Evolutionary conservation across 2,797 vertebrate genomes (phyloP).

Genomic region (Karalla daura): DNA sequence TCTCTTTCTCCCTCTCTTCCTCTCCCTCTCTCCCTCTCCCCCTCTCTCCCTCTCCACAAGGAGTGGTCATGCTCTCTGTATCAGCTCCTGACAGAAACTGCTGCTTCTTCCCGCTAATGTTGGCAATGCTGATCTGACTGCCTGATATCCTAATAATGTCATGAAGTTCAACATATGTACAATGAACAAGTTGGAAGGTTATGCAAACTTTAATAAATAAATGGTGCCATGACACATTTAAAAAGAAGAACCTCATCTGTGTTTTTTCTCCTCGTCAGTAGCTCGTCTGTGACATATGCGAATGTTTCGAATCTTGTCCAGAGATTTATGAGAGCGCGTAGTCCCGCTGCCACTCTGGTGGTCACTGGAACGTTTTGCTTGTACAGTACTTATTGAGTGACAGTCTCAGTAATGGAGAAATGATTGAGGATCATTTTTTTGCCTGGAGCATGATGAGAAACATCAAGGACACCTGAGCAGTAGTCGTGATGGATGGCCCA

Average conservation of each 20-base stretch:
- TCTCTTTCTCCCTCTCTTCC: slow-evolving; percentile 61
- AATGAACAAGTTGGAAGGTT: slow-evolving; percentile 80
- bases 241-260: slow-evolving; percentile 44
- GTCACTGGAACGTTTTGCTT: slow-evolving; percentile 17
- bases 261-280: not conserved
- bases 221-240: slow-evolving; percentile 77
- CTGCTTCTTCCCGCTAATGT: slow-evolving; percentile 68
- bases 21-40: slow-evolving; percentile 39
- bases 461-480: slow-evolving; percentile 36
- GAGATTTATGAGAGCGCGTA: not conserved
- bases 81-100: slow-evolving; percentile 66
- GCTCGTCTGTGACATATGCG: not conserved
- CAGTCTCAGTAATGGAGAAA: slow-evolving; percentile 29
- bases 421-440: slow-evolving; percentile 28
- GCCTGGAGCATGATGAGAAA: slow-evolving; percentile 15
- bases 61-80: slow-evolving; percentile 59
- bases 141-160: slow-evolving; percentile 77
- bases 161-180: slow-evolving; percentile 82
- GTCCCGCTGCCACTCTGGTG: not conserved
- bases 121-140: slow-evolving; percentile 61
- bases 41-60: slow-evolving; percentile 40
- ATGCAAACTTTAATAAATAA: slow-evolving; percentile 85
- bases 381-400: slow-evolving; percentile 10
- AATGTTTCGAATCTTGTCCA: not conserved
- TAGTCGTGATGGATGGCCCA: slow-evolving; percentile 21